Base-by-base conservation (phyloP, 1,140 invertebrate species). In the Hypsibius dujardini region DNA sequence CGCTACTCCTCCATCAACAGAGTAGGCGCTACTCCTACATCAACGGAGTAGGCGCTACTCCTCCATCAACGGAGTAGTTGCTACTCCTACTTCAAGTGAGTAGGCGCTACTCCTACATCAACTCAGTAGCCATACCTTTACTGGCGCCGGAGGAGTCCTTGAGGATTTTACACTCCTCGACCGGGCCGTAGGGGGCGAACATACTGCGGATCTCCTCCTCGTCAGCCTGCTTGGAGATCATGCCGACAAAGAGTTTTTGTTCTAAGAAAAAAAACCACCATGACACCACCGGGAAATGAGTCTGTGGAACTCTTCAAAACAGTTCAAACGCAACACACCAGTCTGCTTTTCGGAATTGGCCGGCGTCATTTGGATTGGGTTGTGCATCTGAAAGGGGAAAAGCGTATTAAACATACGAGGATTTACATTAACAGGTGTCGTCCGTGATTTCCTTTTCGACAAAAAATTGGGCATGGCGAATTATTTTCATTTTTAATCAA, bases 321-420 rank as follows among this genome's bases (percentile, higher is more conserved):
- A 28, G 28, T 28, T 28, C 28, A 28, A 28, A 28, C 28, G 28
- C 28, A 28, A 28, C 28, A 28, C 28, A 94, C 93, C 92, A 82
- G 95, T 96, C 84, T 93, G 87, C 80, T 97, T 98, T 83, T 98
- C 95, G 79, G 91, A 96, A 81, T 98, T 95, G 75, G 95, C 95
- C 70, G 95, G 95, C 80, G 98, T 98, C 92, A 98, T 97, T 82
- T 98, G 95, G 77, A 98, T 95, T 45, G 95, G 94, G 84, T 97
- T 92, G 80, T 97, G 92, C 93, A 98, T 98, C 93, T 97, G 86
- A 47, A 79, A 87, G 88, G 28, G 28, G 28, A 28, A 28, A 28
- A 28, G 28, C 28, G 28, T 28, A 28, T 28, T 12, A n/a, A 14
- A 70, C 28, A 28, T 28, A 28, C 28, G 28, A 28, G 28, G 28